Conservation (phyloP, 1,140 invertebrate species). For the Brachionus plicatilis region DNA sequence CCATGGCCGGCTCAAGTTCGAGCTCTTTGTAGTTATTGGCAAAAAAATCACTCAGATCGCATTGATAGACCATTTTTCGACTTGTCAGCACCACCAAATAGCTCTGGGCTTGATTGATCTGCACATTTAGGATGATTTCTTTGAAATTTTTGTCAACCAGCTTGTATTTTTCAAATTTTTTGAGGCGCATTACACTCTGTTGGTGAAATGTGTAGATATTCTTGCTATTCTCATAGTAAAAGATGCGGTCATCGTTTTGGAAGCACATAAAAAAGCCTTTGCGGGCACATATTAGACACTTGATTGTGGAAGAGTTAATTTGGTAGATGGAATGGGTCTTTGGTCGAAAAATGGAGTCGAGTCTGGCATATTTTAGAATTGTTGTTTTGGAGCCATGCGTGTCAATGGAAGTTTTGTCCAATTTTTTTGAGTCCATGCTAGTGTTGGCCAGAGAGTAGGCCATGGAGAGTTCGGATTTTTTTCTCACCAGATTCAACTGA, state of each 20-base stretch:
- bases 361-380: neutral
- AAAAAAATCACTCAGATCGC: slow-evolving; percentile 65
- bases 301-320: neutral
- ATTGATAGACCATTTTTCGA: slow-evolving; percentile 51
- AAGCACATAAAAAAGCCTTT: slow-evolving; percentile 1
- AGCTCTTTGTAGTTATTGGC: neutral
- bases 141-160: slow-evolving; percentile 2
- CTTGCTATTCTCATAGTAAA: neutral
- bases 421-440: neutral
- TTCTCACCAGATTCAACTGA: neutral
- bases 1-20: neutral
- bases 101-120: neutral
- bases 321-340: neutral
- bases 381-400: neutral
- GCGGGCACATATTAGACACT: neutral
- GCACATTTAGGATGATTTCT: neutral
- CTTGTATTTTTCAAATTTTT: slow-evolving; percentile 26
- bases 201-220: neutral
- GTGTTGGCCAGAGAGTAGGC: neutral
- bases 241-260: neutral
- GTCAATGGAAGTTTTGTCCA: neutral
- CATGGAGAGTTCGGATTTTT: neutral
- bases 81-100: neutral
- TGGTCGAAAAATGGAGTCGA: neutral
- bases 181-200: neutral